Evolutionary conservation across 2,113 vertebrate species (phyloP).

Genomic region (Pongo abelii): DNA sequence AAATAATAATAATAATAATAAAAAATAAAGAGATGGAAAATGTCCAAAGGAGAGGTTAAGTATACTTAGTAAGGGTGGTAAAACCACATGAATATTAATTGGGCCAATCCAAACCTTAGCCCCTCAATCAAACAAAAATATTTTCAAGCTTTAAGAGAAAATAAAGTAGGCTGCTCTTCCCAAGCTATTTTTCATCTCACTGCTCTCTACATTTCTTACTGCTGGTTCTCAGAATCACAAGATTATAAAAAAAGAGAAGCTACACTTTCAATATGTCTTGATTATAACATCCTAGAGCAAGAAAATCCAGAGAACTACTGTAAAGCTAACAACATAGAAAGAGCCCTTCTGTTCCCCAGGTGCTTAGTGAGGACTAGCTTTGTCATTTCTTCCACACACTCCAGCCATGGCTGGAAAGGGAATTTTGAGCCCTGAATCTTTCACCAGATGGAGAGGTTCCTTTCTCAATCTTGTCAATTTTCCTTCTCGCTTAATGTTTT

Average conservation of each 20-base stretch:
- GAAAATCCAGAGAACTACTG: background rate
- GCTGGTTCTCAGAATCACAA: background rate
- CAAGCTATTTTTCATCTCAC: background rate
- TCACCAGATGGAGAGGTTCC: slow-evolving; percentile 49
- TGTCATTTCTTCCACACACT: background rate
- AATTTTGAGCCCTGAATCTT: slow-evolving; percentile 21
- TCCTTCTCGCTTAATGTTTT: slow-evolving; percentile 43
- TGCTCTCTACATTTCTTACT: background rate
- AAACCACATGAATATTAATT: slow-evolving; percentile 46
- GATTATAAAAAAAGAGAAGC: slow-evolving; percentile 17
- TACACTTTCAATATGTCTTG: background rate
- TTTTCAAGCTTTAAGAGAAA: slow-evolving; percentile 45
- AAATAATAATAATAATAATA: background rate
- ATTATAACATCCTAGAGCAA: slow-evolving; percentile 3
- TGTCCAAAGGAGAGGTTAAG: background rate
- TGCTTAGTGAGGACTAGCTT: background rate
- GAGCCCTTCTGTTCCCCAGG: background rate
- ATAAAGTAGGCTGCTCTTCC: background rate
- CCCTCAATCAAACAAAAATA: slow-evolving; percentile 45
- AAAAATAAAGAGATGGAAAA: slow-evolving; percentile 16
- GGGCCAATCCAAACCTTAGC: slow-evolving; percentile 48
- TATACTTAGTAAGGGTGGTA: background rate
- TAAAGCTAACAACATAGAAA: background rate
- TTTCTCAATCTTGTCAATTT: slow-evolving; percentile 35
- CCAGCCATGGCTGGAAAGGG: background rate